Base-by-base conservation (phyloP, 2,797 vertebrate genomes). In the Melanotaenia pygmaea region DNA sequence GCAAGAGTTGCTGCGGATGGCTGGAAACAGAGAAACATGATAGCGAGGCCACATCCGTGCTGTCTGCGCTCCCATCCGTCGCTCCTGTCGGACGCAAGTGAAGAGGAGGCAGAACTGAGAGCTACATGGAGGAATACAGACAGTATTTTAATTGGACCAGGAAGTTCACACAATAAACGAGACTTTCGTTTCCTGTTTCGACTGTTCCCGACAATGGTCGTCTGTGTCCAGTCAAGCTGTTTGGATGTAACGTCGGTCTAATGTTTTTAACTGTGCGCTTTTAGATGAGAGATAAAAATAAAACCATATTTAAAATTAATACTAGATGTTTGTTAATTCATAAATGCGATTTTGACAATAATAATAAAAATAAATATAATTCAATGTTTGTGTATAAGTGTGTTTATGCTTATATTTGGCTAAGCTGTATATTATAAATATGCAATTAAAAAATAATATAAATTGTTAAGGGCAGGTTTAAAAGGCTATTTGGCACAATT, bases 151-250 rank as follows among this genome's bases (percentile, higher is more conserved):
- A 85, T 79, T 80, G 88, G 83, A 90, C 76, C 92, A 93, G 93
- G 92, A 94, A 94, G 91, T 90, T 77, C 76, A 80, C 76, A 85
- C 79, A 78, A 73, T 61, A 68, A 84, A 82, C 61, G 74, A 71
- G 86, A 84, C 67, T 88, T 74, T 85, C 80, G 76, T 72, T 66
- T 78, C 72, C 77, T 59, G 71, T 72, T 77, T 90, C 89, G 91
- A 74, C 79, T 32, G 67, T 72, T 84, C 77, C 80, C 89, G 82
- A 84, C 64, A 61, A 70, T 56, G 63, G 72, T 90, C 79, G 86
- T 73, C 61, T 70, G 76, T 71, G 43, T 58, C 28, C 64, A 26
- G 56, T n/a, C 18, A n/a, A 50, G 45, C 45, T 45, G 37, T 53
- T 57, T 28, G 38, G 10, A 47, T 59, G 40, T 43, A 43, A 40